A percentile compares a stretch with the other conserved stretches of the same genome.
Evolutionary conservation across 1,140 invertebrate species (phyloP).

Genomic region (Belonocnema kinseyi): DNA sequence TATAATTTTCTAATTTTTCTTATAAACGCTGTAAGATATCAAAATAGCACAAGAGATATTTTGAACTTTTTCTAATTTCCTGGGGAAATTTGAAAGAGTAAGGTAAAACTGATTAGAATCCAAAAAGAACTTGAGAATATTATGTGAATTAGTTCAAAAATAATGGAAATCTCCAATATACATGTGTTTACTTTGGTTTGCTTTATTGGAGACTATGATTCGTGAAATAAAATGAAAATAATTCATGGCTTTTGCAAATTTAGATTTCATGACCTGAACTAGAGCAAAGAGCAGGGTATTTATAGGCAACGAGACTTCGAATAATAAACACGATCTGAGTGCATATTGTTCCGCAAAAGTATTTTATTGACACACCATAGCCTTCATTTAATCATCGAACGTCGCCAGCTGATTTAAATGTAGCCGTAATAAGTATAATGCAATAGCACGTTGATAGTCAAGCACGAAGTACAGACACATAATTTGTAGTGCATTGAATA

Average conservation of each 20-base stretch:
- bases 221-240: background rate
- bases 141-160: too few species aligned
- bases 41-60: too few species aligned
- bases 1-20: too few species aligned
- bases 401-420: background rate
- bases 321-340: background rate
- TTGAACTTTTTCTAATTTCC: too few species aligned
- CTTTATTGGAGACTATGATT: too few species aligned
- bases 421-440: background rate
- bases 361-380: conserved; percentile 9
- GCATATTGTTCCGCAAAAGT: background rate
- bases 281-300: background rate
- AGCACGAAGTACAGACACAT: conserved; percentile 15
- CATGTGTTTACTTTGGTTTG: too few species aligned
- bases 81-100: too few species aligned
- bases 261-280: background rate
- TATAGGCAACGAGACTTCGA: background rate
- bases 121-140: too few species aligned
- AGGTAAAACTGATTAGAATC: too few species aligned
- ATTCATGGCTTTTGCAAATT: background rate
- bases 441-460: conserved; percentile 13
- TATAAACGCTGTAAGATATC: too few species aligned
- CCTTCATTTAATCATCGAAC: conserved; percentile 7
- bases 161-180: too few species aligned
- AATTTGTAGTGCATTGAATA: conserved; percentile 27